Evolutionary conservation across 2,888 invertebrate species (phyloP).

Genomic region (Imbricaverruca yamaguchii): DNA sequence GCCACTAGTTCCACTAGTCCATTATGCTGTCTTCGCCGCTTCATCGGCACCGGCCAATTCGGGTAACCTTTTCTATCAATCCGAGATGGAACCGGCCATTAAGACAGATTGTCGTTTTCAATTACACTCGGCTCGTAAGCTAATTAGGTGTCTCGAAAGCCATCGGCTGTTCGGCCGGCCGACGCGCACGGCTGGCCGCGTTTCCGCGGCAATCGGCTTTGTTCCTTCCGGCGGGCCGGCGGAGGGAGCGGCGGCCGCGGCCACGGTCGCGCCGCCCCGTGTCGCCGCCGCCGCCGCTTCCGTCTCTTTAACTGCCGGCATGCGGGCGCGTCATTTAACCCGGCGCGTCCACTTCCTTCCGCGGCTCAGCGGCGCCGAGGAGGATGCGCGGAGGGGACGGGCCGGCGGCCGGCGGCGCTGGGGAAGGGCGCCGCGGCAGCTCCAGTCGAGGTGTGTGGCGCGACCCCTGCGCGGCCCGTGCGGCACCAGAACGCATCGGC

Average conservation of each 20-base stretch:
- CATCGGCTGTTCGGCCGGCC: background rate
- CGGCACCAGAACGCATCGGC: no score
- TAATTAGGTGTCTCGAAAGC: slow-evolving; percentile 12
- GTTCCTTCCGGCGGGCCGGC: slow-evolving; percentile 4
- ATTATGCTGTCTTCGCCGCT: background rate
- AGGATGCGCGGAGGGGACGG: background rate
- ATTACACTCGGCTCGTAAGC: background rate
- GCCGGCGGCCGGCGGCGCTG: no score
- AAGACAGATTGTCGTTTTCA: slow-evolving; percentile 15
- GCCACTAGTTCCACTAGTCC: background rate
- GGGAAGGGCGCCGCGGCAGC: background rate
- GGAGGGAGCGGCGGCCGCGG: background rate
- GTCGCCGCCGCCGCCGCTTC: background rate
- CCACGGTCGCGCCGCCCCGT: background rate
- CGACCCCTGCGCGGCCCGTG: no score
- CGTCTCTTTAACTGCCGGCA: background rate
- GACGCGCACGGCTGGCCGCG: background rate
- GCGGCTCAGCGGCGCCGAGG: background rate
- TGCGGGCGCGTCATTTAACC: background rate
- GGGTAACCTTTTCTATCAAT: slow-evolving; percentile 9
- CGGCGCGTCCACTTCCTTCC: background rate
- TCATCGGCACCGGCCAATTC: background rate
- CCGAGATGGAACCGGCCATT: background rate
- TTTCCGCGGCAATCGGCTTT: background rate
- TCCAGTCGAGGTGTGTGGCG: background rate